Evolutionary conservation across 2,888 invertebrate species (phyloP).

Genomic region (Dioctria rufipes): DNA sequence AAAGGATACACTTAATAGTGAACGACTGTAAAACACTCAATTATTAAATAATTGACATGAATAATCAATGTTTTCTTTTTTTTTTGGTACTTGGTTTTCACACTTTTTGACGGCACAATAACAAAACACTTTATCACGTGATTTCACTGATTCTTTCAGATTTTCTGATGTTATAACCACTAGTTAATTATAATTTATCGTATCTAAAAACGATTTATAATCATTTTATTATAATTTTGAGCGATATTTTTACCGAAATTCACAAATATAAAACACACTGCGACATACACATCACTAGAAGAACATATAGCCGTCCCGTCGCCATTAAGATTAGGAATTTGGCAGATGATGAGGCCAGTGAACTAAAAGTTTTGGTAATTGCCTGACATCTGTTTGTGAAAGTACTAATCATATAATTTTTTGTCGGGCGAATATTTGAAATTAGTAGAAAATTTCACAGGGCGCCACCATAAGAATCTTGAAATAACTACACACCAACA

Average conservation of each 20-base stretch:
- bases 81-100: constrained; percentile 35
- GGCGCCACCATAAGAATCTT: no score
- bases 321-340: constrained; percentile 56
- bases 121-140: constrained; percentile 55
- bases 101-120: constrained; percentile 51
- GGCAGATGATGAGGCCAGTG: constrained; percentile 55
- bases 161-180: neutral
- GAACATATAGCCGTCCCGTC: constrained; percentile 37
- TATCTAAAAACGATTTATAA: neutral
- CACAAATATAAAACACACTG: constrained; percentile 55
- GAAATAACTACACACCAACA: no score
- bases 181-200: neutral
- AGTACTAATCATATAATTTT: no score
- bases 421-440: no score
- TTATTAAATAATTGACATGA: constrained; percentile 37
- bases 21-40: constrained; percentile 31
- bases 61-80: constrained; percentile 38
- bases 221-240: neutral
- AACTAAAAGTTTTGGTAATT: constrained; percentile 32
- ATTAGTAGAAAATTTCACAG: no score
- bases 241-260: constrained; percentile 17
- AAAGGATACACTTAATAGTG: neutral
- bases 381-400: neutral
- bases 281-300: constrained; percentile 11
- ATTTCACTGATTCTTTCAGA: constrained; percentile 39